Evolutionary conservation across 2,797 vertebrate species (phyloP), one percentile per base, ranked within the genome.

Genomic region (Pantherophis vulpinus): DNA sequence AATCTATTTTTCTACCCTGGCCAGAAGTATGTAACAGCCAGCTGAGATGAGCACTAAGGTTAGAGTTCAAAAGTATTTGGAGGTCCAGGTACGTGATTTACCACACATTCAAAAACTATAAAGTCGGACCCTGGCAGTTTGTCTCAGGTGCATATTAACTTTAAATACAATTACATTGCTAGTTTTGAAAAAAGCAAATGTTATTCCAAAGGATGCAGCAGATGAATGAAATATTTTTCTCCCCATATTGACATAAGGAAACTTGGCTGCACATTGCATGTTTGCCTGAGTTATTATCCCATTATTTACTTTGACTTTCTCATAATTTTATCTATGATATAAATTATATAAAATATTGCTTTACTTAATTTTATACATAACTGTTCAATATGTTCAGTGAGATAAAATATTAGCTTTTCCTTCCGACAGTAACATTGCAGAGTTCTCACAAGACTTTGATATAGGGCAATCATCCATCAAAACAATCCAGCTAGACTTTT

Each of bases 271-370:
- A 95, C 2, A 0, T 94, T 95, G 95, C 96, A 93, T 96, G 96
- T 95, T 94, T 96, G 91, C 37, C 66, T 96, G 95, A 95, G 94
- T 95, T 93, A 92, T 94, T 32, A 20, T 93, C 95, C 59, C 25
- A 93, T 96, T 92, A 94, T 95, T 97, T 96, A 95, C 93, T 96
- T 96, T 92, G 93, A 91, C 93, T 96, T 95, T 96, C 83, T 91
- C 59, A n/a, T 23, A 92, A 93, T 96, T 91, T 90, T 89, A 93
- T 18, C 66, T 74, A 74, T 0, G 7, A 3, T 37, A 63, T 63
- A 51, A 70, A 74, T 70, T 89, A 66, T 42, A 92, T 89, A 94
- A 70, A 59, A 6, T 93, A 74, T 94, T 94, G 94, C 88, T 87
- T 59, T 3, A 11, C 2, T 9, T 87, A 90, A 86, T 51, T 94